These are phyloP conservation scores for Phenganax marumi DNA, from an alignment of 92 coral and sea anemone species.

Conservation along the genomic window DNA sequence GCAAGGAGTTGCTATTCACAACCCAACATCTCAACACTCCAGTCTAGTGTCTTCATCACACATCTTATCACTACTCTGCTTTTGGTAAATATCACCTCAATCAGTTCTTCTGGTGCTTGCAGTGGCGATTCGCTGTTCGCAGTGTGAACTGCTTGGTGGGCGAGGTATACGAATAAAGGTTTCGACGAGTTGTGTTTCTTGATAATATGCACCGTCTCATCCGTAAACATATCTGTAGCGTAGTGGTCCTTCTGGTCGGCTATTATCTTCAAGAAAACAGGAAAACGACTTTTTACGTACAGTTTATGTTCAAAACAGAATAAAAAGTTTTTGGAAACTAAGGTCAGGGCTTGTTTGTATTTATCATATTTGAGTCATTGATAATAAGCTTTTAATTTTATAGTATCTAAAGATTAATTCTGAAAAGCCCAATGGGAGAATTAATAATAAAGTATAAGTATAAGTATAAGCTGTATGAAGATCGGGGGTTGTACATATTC, in stretches of 20 bases:
- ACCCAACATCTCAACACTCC: no score
- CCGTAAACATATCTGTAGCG: conserved; percentile 85
- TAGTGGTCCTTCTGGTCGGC: conserved; percentile 82
- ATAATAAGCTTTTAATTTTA: no score
- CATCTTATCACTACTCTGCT: not conserved
- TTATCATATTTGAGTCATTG: no score
- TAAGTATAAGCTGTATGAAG: no score
- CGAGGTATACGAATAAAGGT: conserved; percentile 85
- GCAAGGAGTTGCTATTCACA: no score
- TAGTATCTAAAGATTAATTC: no score
- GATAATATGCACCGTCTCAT: conserved; percentile 78
- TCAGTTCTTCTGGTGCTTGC: conserved; percentile 80
- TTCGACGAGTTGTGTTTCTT: conserved; percentile 69
- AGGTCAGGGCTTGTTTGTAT: not conserved
- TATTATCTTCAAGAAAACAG: conserved; percentile 55
- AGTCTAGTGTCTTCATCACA: no score
- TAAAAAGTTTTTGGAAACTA: not conserved
- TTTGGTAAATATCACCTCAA: conserved; percentile 53
- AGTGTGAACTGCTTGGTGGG: conserved; percentile 95
- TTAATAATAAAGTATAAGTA: no score
- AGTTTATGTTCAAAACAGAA: no score
- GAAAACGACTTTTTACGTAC: no score
- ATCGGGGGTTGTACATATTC: no score
- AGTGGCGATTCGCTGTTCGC: conserved; percentile 74
- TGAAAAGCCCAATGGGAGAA: no score